Conservation (phyloP, 2,797 vertebrate genomes). For the Jordanella pulchra region DNA sequence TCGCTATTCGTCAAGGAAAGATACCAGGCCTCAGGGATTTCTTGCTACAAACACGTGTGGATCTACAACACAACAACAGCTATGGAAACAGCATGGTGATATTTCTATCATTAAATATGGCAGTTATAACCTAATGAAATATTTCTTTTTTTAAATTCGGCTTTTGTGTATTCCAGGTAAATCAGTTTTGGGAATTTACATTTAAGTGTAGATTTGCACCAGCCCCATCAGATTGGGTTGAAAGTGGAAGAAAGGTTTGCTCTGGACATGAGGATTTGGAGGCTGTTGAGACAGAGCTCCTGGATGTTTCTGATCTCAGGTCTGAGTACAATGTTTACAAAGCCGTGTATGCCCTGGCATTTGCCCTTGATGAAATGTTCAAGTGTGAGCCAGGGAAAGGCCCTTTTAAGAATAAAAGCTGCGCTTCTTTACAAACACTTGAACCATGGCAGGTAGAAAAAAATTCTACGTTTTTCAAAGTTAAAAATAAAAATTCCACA, state of each 20-base stretch:
- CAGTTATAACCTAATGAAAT: background rate
- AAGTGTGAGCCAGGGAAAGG: constrained; percentile 66
- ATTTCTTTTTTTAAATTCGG: background rate
- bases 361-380: constrained; percentile 68
- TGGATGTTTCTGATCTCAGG: constrained; percentile 65
- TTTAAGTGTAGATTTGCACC: constrained; percentile 64
- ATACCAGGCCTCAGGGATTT: constrained; percentile 69
- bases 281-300: constrained; percentile 46
- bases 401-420: constrained; percentile 64
- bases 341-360: constrained; percentile 75
- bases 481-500: background rate
- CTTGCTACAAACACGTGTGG: constrained; percentile 47
- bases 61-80: constrained; percentile 19
- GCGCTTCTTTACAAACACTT: constrained; percentile 62
- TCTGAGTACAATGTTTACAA: constrained; percentile 64
- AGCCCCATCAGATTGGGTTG: constrained; percentile 12
- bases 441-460: constrained; percentile 76
- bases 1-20: constrained; percentile 72
- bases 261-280: constrained; percentile 60
- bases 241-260: constrained; percentile 41
- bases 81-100: constrained; percentile 51
- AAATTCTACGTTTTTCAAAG: background rate
- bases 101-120: background rate
- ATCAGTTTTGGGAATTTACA: constrained; percentile 66
- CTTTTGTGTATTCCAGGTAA: constrained; percentile 43